Evolutionary conservation across 2,888 invertebrate species (phyloP).

Genomic region (Spilarctia lutea): DNA sequence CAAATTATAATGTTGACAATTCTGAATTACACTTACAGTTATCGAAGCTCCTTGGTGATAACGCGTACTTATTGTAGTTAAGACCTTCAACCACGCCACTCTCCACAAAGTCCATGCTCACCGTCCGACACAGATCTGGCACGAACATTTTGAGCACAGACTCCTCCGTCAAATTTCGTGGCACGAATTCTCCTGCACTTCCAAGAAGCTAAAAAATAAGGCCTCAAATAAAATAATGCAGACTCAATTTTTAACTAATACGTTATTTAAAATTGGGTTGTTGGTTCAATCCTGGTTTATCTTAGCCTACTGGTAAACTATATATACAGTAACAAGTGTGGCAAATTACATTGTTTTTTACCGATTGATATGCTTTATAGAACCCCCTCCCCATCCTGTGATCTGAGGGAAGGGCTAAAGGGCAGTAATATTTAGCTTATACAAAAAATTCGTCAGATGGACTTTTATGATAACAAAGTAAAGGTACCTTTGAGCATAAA

Average conservation of each 20-base stretch:
- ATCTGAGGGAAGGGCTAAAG: no score
- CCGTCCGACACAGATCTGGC: slow-evolving; percentile 91
- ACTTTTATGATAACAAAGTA: neutral
- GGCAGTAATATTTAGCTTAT: no score
- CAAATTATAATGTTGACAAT: neutral
- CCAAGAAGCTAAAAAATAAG: slow-evolving; percentile 84
- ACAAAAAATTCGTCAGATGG: no score
- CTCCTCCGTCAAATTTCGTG: slow-evolving; percentile 87
- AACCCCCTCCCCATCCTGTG: no score
- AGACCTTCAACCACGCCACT: slow-evolving; percentile 87
- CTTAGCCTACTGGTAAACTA: neutral
- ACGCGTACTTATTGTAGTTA: slow-evolving; percentile 88
- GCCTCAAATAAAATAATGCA: neutral
- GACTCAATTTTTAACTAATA: neutral
- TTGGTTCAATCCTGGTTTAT: neutral
- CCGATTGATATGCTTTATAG: no score
- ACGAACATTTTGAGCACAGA: slow-evolving; percentile 86
- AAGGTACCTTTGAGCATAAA: slow-evolving; percentile 71
- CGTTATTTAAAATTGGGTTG: no score
- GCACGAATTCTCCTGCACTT: slow-evolving; percentile 93
- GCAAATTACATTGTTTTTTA: no score
- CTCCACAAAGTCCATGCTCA: slow-evolving; percentile 87
- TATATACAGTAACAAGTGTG: no score
- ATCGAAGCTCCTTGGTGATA: slow-evolving; percentile 89
- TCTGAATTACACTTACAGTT: slow-evolving; percentile 82